Base-by-base conservation (phyloP, 1,140 invertebrate genomes). In the Atopsyche davidsoni region DNA sequence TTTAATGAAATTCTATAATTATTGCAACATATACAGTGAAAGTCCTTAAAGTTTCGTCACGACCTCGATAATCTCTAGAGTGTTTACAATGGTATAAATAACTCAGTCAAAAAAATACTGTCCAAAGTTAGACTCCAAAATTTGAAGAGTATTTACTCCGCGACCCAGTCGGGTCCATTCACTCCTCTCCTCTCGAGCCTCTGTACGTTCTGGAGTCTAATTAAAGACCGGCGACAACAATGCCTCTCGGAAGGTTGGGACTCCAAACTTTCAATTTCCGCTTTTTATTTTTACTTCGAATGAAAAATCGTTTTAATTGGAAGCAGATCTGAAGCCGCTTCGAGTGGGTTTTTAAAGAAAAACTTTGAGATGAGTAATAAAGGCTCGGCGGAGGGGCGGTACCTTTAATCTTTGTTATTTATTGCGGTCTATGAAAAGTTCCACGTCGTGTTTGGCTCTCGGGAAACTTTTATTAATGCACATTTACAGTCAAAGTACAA, bases 271-370 rank as follows among this genome's bases (percentile, higher is more conserved):
- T 53, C 19, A 24, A 41, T 53, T 53, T 47, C 42, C 35, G 17
- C 21, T 23, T 51, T 45, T 46, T 45, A 21, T 52, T 45, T 35
- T 39, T 46, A 14, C 24, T 36, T 11, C 31, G 19, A 43, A 41
- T 53, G 42, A 28, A 42, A 47, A 53, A 47, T 36, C 51, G 24
- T 31, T 53, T 53, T 53, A 47, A 53, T 53, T 53, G 44, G 51
- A 53, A 39, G 25, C 44, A 41, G 9, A 46, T 14, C 38, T 23
- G n/a, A 31, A 32, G 25, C 34, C 40, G 49, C 22, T 34, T 51
- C 41, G 17, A 44, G 49, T 21, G 23, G 41, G 31, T 24, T 49
- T 49, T 35, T 35, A 16, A 42, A 25, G 17, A 14, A 49, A 49
- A 49, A 41, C 39, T 49, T 41, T 41, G 4, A 28, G 46, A 41